These are phyloP conservation scores for Kryptopterus vitreolus DNA, from an alignment of 2,797 vertebrate species.

Conservation along the genomic window DNA sequence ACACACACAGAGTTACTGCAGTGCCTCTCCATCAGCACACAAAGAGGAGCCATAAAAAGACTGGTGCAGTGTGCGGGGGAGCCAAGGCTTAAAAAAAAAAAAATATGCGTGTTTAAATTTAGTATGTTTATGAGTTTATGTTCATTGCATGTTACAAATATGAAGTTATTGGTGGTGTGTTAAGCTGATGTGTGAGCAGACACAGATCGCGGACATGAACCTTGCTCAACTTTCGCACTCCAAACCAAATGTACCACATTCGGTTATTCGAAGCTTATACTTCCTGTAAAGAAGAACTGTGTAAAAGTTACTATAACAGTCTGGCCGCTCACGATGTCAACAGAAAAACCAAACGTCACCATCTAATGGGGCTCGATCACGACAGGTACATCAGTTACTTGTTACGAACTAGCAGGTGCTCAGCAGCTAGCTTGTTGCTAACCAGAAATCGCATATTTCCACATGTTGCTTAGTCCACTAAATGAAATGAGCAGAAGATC, in stretches of 20 bases:
- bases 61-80: constrained; percentile 25
- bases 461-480: no score
- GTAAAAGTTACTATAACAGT: no score
- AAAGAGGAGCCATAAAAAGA: constrained; percentile 38
- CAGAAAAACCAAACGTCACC: no score
- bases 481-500: no score
- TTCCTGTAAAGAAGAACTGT: background rate
- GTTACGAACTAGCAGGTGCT: no score
- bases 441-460: no score
- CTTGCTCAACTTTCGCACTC: constrained; percentile 2
- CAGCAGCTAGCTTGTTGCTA: no score
- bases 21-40: constrained; percentile 43
- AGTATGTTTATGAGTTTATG: background rate
- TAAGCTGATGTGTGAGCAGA: background rate
- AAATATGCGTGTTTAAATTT: constrained; percentile 27
- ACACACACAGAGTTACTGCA: constrained; percentile 44
- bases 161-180: background rate
- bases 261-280: background rate
- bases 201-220: background rate
- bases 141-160: background rate
- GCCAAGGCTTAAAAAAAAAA: background rate
- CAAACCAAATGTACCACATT: constrained; percentile 13
- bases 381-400: no score
- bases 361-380: no score
- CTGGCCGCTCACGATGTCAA: background rate